Evolutionary conservation across 2,113 vertebrate genomes (phyloP).

Genomic region (Chaetura pelagica): DNA sequence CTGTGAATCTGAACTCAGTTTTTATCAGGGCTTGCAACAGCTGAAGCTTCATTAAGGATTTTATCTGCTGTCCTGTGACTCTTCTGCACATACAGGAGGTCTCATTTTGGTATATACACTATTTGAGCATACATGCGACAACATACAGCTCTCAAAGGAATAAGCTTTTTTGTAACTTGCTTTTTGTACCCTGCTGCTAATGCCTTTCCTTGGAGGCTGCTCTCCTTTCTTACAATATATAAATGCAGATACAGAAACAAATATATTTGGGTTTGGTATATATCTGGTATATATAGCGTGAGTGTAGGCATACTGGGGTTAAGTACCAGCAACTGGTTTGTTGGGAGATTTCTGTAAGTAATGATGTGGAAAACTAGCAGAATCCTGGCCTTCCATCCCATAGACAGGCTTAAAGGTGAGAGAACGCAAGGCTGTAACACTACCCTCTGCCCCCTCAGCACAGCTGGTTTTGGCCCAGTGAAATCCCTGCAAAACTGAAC

Average conservation of each 20-base stretch:
- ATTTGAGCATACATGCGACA: background rate
- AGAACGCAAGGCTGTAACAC: background rate
- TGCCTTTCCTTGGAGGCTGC: rapidly evolving
- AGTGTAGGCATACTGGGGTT: background rate
- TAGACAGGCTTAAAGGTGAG: background rate
- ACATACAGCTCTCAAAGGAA: background rate
- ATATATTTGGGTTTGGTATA: background rate
- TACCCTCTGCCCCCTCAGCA: background rate
- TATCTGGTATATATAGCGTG: background rate
- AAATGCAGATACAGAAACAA: background rate
- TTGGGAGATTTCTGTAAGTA: background rate
- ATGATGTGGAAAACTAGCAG: background rate
- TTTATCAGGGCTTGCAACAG: background rate
- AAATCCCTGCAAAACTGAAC: background rate
- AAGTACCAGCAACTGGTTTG: background rate
- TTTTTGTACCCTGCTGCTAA: too few species aligned
- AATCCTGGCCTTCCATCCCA: background rate
- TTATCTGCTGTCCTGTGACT: background rate
- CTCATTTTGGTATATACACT: background rate
- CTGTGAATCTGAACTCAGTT: background rate
- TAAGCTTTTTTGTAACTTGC: background rate
- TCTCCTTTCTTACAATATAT: background rate
- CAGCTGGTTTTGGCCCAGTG: rapidly evolving
- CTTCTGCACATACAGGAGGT: background rate
- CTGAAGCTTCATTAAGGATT: background rate